phyloP scores from a whole-genome alignment of 2,888 invertebrate species.

The Lasioglossum leucozonium region DNA sequence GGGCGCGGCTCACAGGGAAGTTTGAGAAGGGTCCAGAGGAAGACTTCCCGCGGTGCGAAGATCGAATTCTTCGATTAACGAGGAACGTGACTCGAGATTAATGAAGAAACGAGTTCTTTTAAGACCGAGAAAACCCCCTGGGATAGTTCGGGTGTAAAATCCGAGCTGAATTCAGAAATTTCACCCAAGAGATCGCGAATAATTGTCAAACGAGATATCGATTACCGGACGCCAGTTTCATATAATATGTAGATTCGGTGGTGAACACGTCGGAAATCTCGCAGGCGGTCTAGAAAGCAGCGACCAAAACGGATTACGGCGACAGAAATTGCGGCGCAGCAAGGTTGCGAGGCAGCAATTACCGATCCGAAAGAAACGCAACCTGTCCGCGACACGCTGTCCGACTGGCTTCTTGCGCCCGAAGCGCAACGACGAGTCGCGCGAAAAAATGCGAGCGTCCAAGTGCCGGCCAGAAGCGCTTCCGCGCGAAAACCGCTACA shows the following conservation, averaged over 20 bases:
- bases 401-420: conserved; percentile 29
- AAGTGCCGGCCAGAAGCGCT: neutral
- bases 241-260: neutral
- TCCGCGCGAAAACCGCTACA: conserved; percentile 7
- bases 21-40: conserved; percentile 32
- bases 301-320: conserved; percentile 61
- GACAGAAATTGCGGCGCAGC: conserved; percentile 58
- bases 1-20: conserved; percentile 29
- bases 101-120: neutral
- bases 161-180: no score
- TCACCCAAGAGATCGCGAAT: neutral
- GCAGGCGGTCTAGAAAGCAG: neutral
- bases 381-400: conserved; percentile 56
- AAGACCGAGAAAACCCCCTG: no score
- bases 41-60: conserved; percentile 8
- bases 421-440: neutral
- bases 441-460: neutral
- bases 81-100: neutral
- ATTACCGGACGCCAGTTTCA: neutral
- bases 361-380: conserved; percentile 71
- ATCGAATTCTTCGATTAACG: conserved; percentile 22
- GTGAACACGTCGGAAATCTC: neutral
- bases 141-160: no score
- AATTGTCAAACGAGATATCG: neutral
- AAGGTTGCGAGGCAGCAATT: conserved; percentile 70